A percentile compares a stretch with the other conserved stretches of the same genome.
phyloP scores from a whole-genome alignment of 2,797 vertebrate genomes.

The Epinephelus awoara region DNA sequence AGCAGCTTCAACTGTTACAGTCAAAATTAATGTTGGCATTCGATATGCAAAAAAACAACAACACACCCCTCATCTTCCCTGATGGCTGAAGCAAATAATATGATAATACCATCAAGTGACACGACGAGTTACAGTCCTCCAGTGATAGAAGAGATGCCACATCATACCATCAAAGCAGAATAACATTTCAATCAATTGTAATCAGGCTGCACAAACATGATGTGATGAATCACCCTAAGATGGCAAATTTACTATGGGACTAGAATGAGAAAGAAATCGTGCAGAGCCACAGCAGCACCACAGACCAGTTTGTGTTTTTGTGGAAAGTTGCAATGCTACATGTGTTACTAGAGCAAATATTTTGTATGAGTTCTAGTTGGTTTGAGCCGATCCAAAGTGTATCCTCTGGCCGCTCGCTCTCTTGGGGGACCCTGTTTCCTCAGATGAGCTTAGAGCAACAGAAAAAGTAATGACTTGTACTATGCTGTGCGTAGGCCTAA shows the following conservation, averaged over 20 bases:
- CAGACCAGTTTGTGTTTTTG: conserved; percentile 40
- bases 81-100: conserved; percentile 65
- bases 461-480: conserved; percentile 90
- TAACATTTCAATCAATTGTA: conserved; percentile 65
- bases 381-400: conserved; percentile 83
- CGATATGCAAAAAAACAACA: conserved; percentile 49
- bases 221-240: conserved; percentile 50
- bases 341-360: conserved; percentile 83
- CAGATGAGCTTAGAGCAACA: conserved; percentile 87
- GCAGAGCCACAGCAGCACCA: not conserved
- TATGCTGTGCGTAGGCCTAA: conserved; percentile 83
- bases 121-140: conserved; percentile 62
- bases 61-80: conserved; percentile 19
- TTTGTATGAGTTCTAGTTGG: conserved; percentile 79
- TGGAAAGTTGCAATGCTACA: conserved; percentile 75
- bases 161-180: conserved; percentile 47
- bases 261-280: conserved; percentile 13
- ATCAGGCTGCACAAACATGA: conserved; percentile 55
- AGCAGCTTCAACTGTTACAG: conserved; percentile 58
- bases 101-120: conserved; percentile 68
- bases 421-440: conserved; percentile 83
- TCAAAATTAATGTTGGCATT: conserved; percentile 72
- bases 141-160: conserved; percentile 38
- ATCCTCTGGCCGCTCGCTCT: conserved; percentile 82
- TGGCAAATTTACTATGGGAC: conserved; percentile 20